Conservation (phyloP, 1,140 invertebrate genomes). For the Mya arenaria region DNA sequence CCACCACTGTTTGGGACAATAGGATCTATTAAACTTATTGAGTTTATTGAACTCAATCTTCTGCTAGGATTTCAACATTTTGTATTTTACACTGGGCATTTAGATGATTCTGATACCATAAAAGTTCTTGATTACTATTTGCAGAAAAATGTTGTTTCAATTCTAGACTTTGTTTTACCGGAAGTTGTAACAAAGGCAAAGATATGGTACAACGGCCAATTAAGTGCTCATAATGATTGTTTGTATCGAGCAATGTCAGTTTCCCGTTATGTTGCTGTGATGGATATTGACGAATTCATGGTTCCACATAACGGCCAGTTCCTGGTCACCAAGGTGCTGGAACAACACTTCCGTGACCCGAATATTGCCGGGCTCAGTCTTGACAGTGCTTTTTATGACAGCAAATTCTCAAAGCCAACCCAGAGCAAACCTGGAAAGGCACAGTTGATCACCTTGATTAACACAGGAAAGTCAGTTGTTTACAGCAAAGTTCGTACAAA, state of each 20-base stretch:
- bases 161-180: slow-evolving; percentile 75
- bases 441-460: slow-evolving; percentile 43
- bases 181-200: slow-evolving; percentile 38
- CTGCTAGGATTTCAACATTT: slow-evolving; percentile 77
- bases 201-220: slow-evolving; percentile 80
- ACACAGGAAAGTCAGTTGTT: slow-evolving; percentile 44
- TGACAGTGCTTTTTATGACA: slow-evolving; percentile 77
- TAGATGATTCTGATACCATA: slow-evolving; percentile 59
- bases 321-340: slow-evolving; percentile 61
- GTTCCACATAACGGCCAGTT: slow-evolving; percentile 69
- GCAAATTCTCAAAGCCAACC: slow-evolving; percentile 25
- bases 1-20: slow-evolving; percentile 77
- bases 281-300: slow-evolving; percentile 80
- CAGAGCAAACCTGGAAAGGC: background rate
- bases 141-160: slow-evolving; percentile 60
- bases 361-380: slow-evolving; percentile 72
- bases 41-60: slow-evolving; percentile 76
- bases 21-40: slow-evolving; percentile 66
- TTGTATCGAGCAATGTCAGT: slow-evolving; percentile 76
- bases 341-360: slow-evolving; percentile 51
- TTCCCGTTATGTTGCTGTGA: slow-evolving; percentile 72
- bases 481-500: slow-evolving; percentile 75
- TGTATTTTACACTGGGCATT: slow-evolving; percentile 71
- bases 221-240: slow-evolving; percentile 79
- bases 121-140: slow-evolving; percentile 72